phyloP scores from a whole-genome alignment of 2,888 invertebrate species.

The Athalia rosae region DNA sequence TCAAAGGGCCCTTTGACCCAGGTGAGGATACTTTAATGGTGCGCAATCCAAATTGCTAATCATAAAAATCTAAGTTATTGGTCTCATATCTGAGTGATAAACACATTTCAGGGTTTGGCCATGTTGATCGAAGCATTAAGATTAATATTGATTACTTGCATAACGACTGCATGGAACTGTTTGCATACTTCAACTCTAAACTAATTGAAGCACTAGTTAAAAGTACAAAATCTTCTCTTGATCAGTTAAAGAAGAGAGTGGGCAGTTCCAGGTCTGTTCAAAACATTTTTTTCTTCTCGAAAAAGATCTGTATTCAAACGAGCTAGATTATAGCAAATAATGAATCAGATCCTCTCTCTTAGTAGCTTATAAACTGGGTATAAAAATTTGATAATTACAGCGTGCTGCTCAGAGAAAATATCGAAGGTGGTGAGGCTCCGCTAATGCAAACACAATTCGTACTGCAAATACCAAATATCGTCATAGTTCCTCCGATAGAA shows the following conservation, averaged over 20 bases:
- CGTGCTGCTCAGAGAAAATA: conserved; percentile 52
- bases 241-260: conserved; percentile 80
- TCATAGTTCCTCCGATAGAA: conserved; percentile 80
- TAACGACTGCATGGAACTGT: conserved; percentile 87
- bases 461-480: conserved; percentile 80
- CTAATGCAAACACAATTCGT: conserved; percentile 80
- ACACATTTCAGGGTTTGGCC: conserved; percentile 76
- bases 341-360: neutral
- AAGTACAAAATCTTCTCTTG: conserved; percentile 84
- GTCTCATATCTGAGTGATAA: conserved; percentile 6
- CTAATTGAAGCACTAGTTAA: conserved; percentile 84
- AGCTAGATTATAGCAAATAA: too few species aligned
- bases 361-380: neutral
- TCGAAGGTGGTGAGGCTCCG: conserved; percentile 66
- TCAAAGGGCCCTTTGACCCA: conserved; percentile 75
- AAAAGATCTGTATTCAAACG: too few species aligned
- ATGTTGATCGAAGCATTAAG: conserved; percentile 78
- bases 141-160: conserved; percentile 79
- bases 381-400: conserved; percentile 47
- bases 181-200: conserved; percentile 86
- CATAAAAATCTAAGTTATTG: neutral
- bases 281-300: neutral
- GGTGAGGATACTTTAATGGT: too few species aligned
- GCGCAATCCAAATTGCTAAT: neutral
- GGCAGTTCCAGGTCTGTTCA: conserved; percentile 60